Evolutionary conservation across 1,140 invertebrate genomes (phyloP), one percentile per base, ranked within the genome.

Genomic region (Branchinecta lindahli): DNA sequence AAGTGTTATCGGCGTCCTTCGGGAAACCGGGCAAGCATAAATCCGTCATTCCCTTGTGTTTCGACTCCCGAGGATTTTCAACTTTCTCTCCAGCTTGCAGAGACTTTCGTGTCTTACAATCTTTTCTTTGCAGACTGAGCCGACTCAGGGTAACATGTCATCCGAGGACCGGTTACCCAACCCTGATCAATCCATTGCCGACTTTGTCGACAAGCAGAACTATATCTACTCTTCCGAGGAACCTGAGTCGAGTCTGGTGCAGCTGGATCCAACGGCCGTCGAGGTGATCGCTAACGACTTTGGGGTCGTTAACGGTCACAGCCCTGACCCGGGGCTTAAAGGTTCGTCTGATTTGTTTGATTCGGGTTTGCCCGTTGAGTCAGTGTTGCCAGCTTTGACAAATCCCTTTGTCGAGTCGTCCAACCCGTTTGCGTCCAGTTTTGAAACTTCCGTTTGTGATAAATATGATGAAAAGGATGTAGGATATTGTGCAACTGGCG

Each of bases 211-310:
- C 6, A 12, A 61, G 18, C 52, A 61, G 52, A 20, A 20, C 6
- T 61, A 61, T 20, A 61, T 61, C 18, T 61, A 15, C 18, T 61
- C 52, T 15, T 61, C 52, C 18, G 52, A 20, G 4, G 52, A 61
- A 20, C 52, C 52, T 61, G 52, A 61, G 18, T 61, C 52, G 12
- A 61, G 52, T 61, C 52, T 61, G 52, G 52, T 61, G 52, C 52
- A 61, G 52, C 52, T 61, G 52, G 52, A 61, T 61, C 52, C 52
- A 15, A 61, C 12, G 18, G 52, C 52, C 52, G 18, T 15, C 12
- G 52, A 61, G 12, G 18, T 61, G 12, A 61, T 61, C 18, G 52
- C 52, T 20, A 61, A 61, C 52, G 52, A 20, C 18, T 15, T 20
- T 61, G 52, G 18, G 52, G 52, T 20, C 18, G 52, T 20, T 61